Evolutionary conservation across 1,140 invertebrate species (phyloP).

Genomic region (Tetragonula clypearis): DNA sequence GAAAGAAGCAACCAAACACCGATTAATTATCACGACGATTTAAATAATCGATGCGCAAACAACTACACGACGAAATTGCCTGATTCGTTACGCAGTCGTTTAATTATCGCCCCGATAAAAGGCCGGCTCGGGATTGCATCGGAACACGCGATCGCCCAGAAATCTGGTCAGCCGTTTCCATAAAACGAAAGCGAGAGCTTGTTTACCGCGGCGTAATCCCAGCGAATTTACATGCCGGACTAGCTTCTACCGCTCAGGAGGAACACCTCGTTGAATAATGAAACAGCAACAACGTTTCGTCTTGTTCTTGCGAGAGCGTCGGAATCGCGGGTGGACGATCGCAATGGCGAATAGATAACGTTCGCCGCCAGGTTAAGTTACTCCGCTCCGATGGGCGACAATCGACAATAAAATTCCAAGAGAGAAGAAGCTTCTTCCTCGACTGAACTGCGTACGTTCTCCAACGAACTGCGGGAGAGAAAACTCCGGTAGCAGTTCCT

Average conservation of each 20-base stretch:
- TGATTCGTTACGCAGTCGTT: conserved; percentile 25
- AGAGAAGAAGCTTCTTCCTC: conserved; percentile 17
- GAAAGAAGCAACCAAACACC: conserved; percentile 3
- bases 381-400: conserved; percentile 20
- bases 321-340: no score
- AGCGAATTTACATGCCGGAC: background rate
- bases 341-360: background rate
- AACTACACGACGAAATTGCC: background rate
- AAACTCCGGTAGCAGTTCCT: background rate
- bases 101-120: conserved; percentile 12
- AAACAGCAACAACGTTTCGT: background rate
- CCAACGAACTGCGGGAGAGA: background rate
- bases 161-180: background rate
- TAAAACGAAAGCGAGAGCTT: background rate
- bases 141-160: background rate
- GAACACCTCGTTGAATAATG: background rate
- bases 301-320: background rate
- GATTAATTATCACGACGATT: background rate
- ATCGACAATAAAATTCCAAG: conserved; percentile 43
- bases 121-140: background rate
- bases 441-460: background rate
- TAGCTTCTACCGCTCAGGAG: no score
- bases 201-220: background rate
- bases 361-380: conserved; percentile 15
- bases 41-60: conserved; percentile 20